A percentile compares a stretch with the other conserved stretches of the same genome.
phyloP scores from a whole-genome alignment of 2,888 invertebrate genomes.

The Griposia aprilina region DNA sequence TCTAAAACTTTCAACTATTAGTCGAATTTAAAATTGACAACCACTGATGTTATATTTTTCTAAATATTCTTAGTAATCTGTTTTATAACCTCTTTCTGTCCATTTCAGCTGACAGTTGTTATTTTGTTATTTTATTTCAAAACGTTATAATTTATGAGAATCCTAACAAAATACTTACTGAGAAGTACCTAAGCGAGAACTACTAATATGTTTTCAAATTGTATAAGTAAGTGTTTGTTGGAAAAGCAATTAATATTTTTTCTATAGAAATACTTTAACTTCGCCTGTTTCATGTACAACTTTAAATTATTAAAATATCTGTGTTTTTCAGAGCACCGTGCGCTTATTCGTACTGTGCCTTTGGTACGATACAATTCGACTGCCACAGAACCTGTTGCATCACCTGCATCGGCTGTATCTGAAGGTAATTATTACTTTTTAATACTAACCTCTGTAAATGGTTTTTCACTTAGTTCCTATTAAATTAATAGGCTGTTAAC shows the following conservation, averaged over 20 bases:
- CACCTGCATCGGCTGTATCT: slow-evolving; percentile 58
- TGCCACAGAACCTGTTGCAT: slow-evolving; percentile 70
- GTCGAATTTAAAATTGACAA: neutral
- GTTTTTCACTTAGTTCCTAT: neutral
- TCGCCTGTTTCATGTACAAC: neutral
- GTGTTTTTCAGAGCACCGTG: slow-evolving; percentile 64
- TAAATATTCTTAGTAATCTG: slow-evolving; percentile 3
- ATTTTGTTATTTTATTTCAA: slow-evolving; percentile 13
- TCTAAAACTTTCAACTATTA: neutral
- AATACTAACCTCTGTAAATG: neutral
- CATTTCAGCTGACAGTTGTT: slow-evolving; percentile 13
- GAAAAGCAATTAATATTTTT: neutral
- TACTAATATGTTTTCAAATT: slow-evolving; percentile 65
- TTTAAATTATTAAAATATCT: neutral
- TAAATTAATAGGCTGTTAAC: neutral
- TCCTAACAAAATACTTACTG: neutral
- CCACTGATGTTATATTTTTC: neutral
- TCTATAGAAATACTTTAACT: neutral
- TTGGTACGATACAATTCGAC: slow-evolving; percentile 75
- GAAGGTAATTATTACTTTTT: slow-evolving; percentile 68
- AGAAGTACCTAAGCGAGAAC: neutral
- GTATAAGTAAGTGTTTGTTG: slow-evolving; percentile 62
- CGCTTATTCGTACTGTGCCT: slow-evolving; percentile 62
- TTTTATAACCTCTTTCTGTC: slow-evolving; percentile 37
- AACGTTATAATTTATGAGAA: neutral